Evolutionary conservation across 2,113 vertebrate species (phyloP).

Genomic region (Microcebus ravelobensis): DNA sequence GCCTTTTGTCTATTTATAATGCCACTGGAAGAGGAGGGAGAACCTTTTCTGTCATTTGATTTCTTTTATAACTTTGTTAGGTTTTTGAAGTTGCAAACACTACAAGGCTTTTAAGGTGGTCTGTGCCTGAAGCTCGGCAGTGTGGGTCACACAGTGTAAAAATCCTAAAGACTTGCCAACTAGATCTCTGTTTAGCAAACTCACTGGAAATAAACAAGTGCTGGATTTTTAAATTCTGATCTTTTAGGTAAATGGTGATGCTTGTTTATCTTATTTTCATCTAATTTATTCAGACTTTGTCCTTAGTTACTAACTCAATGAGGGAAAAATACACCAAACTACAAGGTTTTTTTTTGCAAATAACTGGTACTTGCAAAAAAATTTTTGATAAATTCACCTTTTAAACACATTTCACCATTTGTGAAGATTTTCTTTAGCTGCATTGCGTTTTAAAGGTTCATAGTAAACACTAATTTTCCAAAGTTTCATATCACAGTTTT

Average conservation of each 20-base stretch:
- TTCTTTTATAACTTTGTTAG: slow-evolving; percentile 86
- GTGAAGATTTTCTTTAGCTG: slow-evolving; percentile 45
- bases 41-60: slow-evolving; percentile 85
- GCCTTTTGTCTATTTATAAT: slow-evolving; percentile 97
- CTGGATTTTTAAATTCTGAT: slow-evolving; percentile 18
- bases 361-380: slow-evolving; percentile 1
- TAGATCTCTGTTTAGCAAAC: slow-evolving; percentile 74
- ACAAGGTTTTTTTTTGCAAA: slow-evolving; percentile 30
- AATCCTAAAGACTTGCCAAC: slow-evolving; percentile 68
- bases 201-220: slow-evolving; percentile 35
- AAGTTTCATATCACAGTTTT: slow-evolving; percentile 16
- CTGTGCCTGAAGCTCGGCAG: slow-evolving; percentile 69
- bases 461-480: slow-evolving; percentile 56
- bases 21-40: slow-evolving; percentile 88
- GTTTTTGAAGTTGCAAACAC: slow-evolving; percentile 86
- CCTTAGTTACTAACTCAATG: slow-evolving; percentile 2
- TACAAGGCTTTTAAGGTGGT: slow-evolving; percentile 84
- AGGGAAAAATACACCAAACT: not conserved
- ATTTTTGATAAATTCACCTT: slow-evolving; percentile 67
- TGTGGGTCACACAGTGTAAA: slow-evolving; percentile 76
- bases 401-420: slow-evolving; percentile 42
- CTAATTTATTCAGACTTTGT: slow-evolving; percentile 56
- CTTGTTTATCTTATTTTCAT: slow-evolving; percentile 58
- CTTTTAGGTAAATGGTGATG: not conserved
- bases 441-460: slow-evolving; percentile 51